Conservation (phyloP, 2,888 invertebrate genomes). For the Parnassius apollo region DNA sequence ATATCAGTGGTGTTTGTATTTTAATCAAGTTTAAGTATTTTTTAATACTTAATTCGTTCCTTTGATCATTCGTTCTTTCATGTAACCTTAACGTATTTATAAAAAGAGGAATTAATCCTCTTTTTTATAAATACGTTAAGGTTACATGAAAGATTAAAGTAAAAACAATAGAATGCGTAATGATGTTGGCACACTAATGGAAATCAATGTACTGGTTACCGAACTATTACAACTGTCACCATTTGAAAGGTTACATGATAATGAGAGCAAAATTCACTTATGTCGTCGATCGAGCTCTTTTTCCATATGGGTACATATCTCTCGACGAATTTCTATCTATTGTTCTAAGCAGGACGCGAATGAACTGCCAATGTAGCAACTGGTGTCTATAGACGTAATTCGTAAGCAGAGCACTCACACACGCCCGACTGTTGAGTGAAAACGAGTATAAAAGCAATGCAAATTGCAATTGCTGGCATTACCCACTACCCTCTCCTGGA, state of each 20-base stretch:
- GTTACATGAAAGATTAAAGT: background rate
- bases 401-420: slow-evolving; percentile 62
- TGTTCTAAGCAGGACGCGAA: slow-evolving; percentile 63
- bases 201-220: slow-evolving; percentile 17
- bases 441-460: slow-evolving; percentile 78
- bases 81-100: too few species aligned
- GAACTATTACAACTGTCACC: slow-evolving; percentile 22
- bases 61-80: too few species aligned
- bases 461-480: slow-evolving; percentile 73
- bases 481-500: slow-evolving; percentile 69
- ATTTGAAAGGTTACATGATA: slow-evolving; percentile 37
- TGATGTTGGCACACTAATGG: slow-evolving; percentile 16
- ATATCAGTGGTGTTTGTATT: too few species aligned
- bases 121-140: too few species aligned
- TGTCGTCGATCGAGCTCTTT: slow-evolving; percentile 42
- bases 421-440: slow-evolving; percentile 61
- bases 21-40: too few species aligned
- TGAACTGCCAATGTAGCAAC: slow-evolving; percentile 63
- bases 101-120: too few species aligned
- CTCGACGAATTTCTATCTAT: slow-evolving; percentile 73
- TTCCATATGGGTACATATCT: slow-evolving; percentile 47
- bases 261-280: slow-evolving; percentile 45
- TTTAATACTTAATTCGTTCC: too few species aligned
- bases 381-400: slow-evolving; percentile 57
- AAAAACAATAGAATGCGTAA: slow-evolving; percentile 3